phyloP scores from a whole-genome alignment of 2,113 vertebrate genomes.

The Megaceryle maxima region DNA sequence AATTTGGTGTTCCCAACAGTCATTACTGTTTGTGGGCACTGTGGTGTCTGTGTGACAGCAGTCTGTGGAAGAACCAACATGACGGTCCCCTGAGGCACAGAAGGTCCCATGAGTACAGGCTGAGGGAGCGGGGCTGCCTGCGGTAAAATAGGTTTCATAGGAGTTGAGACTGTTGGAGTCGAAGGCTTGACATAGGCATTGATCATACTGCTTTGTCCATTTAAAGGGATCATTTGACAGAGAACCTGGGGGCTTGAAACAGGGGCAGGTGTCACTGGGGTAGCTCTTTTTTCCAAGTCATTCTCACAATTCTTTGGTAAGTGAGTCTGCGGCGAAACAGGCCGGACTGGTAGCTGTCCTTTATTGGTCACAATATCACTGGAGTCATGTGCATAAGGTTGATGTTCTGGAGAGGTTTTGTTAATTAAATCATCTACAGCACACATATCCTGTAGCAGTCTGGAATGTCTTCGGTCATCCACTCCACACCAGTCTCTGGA shows the following conservation, averaged over 20 bases:
- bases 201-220: conserved; percentile 79
- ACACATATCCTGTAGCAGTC: neutral
- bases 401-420: conserved; percentile 12
- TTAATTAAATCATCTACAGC: neutral
- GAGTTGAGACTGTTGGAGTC: conserved; percentile 62
- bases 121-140: conserved; percentile 73
- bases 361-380: neutral
- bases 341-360: conserved; percentile 16
- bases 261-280: conserved; percentile 70
- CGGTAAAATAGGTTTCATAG: conserved; percentile 80
- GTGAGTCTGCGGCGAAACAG: neutral
- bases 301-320: conserved; percentile 68
- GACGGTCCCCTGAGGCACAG: conserved; percentile 87
- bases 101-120: conserved; percentile 83
- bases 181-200: conserved; percentile 85
- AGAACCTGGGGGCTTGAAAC: conserved; percentile 80
- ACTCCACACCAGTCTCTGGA: neutral
- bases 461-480: neutral
- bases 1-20: conserved; percentile 89
- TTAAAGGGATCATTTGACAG: conserved; percentile 91
- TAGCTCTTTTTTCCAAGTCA: conserved; percentile 64
- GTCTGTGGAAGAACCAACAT: conserved; percentile 94
- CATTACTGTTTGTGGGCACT: conserved; percentile 75
- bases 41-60: conserved; percentile 69
- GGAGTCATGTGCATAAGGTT: conserved; percentile 16